A percentile compares a stretch with the other conserved stretches of the same genome.
phyloP scores from a whole-genome alignment of 37 sponge, comb jelly and placozoan genomes.

The Lycopodina hypogea region DNA sequence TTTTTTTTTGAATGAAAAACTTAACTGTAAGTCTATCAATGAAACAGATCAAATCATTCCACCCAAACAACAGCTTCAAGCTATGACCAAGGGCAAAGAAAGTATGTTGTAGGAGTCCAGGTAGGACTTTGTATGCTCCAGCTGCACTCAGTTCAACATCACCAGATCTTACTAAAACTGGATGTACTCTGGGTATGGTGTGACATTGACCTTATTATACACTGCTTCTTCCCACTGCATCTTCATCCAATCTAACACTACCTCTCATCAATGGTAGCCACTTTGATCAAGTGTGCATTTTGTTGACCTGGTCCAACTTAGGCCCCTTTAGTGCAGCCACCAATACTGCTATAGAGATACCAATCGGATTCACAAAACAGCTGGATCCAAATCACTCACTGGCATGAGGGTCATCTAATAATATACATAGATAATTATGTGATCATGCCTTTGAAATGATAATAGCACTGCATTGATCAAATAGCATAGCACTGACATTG shows the following conservation, averaged over 20 bases:
- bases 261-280: constrained; percentile 73
- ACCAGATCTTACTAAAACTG: constrained; percentile 23
- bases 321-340: constrained; percentile 66
- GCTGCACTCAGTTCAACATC: constrained; percentile 41
- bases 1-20: no score
- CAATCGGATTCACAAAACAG: constrained; percentile 65
- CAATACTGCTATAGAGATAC: constrained; percentile 50
- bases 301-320: constrained; percentile 32
- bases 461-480: no score
- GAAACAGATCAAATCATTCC: no score
- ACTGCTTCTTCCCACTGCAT: constrained; percentile 67
- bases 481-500: no score
- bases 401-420: no score
- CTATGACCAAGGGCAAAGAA: no score
- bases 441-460: no score
- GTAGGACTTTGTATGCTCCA: constrained; percentile 67
- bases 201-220: constrained; percentile 59
- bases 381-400: constrained; percentile 83
- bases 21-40: no score
- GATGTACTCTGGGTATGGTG: constrained; percentile 83
- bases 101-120: constrained; percentile 57
- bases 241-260: constrained; percentile 77
- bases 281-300: constrained; percentile 37
- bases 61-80: no score
- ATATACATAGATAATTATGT: no score